Conservation (phyloP, 1,140 invertebrate species). For the Drosophila trapezifrons region DNA sequence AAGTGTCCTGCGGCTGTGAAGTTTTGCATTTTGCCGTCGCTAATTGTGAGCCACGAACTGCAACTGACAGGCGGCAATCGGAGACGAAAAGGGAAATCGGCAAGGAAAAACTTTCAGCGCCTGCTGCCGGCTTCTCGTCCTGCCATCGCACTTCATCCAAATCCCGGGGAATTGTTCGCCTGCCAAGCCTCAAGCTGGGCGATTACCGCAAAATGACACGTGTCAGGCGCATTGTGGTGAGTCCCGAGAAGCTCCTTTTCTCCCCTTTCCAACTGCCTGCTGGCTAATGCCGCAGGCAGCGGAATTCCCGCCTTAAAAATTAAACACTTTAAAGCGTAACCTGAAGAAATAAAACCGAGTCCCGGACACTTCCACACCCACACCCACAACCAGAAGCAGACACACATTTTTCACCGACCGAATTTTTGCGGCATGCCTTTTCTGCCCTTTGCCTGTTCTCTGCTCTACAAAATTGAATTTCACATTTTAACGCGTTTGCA, state of each 20-base stretch:
- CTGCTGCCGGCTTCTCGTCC: constrained; percentile 9
- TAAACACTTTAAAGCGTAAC: constrained; percentile 29
- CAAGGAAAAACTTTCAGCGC: constrained; percentile 29
- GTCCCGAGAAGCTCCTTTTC: constrained; percentile 23
- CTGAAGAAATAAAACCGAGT: constrained; percentile 4
- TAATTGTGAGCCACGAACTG: constrained; percentile 35
- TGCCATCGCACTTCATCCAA: constrained; percentile 22
- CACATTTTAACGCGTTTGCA: constrained; percentile 73
- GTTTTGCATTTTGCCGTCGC: constrained; percentile 43
- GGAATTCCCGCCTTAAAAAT: constrained; percentile 31
- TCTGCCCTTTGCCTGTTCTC: constrained; percentile 31
- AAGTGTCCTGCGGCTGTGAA: constrained; percentile 5
- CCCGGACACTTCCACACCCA: constrained; percentile 8
- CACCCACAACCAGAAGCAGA: constrained; percentile 14
- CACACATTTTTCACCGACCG: constrained; percentile 42
- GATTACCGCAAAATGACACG: constrained; percentile 81
- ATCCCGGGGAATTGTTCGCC: constrained; percentile 47
- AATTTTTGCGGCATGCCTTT: constrained; percentile 51
- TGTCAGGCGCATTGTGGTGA: constrained; percentile 81
- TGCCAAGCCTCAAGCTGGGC: constrained; percentile 68
- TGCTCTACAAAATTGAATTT: constrained; percentile 50
- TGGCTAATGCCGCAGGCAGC: neutral
- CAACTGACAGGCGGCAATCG: constrained; percentile 42
- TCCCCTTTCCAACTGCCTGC: neutral
- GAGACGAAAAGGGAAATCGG: constrained; percentile 17